These are phyloP conservation scores for Lanius collurio DNA, from an alignment of 2,113 vertebrate species.

Conservation along the genomic window DNA sequence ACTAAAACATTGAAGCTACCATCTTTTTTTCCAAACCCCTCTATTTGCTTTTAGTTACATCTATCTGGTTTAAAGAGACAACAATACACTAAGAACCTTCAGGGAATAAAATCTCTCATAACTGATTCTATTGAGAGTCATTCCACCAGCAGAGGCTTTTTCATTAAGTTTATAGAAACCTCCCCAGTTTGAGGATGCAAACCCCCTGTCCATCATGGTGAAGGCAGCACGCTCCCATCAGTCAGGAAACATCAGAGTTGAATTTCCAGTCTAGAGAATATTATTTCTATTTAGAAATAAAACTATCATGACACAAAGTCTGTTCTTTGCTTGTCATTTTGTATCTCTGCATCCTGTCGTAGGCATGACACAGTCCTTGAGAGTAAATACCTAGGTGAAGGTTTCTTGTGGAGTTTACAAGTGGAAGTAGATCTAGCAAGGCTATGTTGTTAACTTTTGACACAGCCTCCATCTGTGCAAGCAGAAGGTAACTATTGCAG, in stretches of 20 bases:
- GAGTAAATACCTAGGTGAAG: neutral
- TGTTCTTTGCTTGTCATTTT: neutral
- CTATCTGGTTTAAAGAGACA: neutral
- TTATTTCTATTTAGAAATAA: neutral
- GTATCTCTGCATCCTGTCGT: neutral
- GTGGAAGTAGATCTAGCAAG: neutral
- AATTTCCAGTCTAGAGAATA: neutral
- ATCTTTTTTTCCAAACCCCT: neutral
- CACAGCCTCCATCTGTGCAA: neutral
- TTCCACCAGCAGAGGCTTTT: neutral
- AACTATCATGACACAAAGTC: neutral
- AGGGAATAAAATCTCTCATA: neutral
- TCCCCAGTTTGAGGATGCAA: neutral
- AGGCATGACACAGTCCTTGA: neutral
- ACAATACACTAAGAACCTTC: neutral
- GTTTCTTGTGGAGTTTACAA: neutral
- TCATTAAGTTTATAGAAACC: neutral
- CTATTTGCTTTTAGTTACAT: neutral
- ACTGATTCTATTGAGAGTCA: neutral
- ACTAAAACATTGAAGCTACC: neutral
- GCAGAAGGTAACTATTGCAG: neutral
- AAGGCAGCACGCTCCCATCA: rapidly evolving
- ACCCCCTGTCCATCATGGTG: neutral
- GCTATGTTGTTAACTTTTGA: neutral
- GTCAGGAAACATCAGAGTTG: neutral